These are phyloP conservation scores for Tridacna crocea DNA, from an alignment of 2,888 invertebrate genomes.

Conservation along the genomic window DNA sequence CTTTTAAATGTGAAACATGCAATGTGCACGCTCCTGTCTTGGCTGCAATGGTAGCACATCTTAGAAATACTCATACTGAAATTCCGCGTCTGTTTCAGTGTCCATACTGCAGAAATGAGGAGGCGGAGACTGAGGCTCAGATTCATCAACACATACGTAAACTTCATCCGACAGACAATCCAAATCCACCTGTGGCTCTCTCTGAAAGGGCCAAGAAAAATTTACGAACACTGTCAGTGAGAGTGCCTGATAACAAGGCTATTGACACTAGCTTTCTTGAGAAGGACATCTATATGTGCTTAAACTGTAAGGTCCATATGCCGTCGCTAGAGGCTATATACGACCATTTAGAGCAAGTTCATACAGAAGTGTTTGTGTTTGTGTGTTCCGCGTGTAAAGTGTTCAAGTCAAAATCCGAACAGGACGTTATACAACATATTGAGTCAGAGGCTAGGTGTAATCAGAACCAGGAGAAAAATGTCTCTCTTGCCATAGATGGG, in stretches of 20 bases:
- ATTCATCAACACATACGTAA: constrained; percentile 74
- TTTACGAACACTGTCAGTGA: constrained; percentile 69
- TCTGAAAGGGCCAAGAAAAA: constrained; percentile 75
- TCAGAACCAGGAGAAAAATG: constrained; percentile 52
- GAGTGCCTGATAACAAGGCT: constrained; percentile 66
- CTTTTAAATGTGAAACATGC: constrained; percentile 78
- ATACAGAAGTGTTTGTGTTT: constrained; percentile 75
- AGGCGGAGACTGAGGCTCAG: constrained; percentile 72
- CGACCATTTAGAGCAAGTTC: constrained; percentile 73
- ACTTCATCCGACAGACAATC: constrained; percentile 72
- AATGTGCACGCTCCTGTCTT: constrained; percentile 78
- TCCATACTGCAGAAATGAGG: constrained; percentile 74
- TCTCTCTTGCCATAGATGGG: constrained; percentile 74
- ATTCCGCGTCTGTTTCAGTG: constrained; percentile 75
- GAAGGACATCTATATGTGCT: constrained; percentile 77
- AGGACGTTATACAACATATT: constrained; percentile 68
- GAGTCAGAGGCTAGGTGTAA: constrained; percentile 53
- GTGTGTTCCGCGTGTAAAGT: constrained; percentile 72
- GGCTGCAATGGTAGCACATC: constrained; percentile 76
- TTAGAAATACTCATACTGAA: constrained; percentile 72
- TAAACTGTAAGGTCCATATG: constrained; percentile 74
- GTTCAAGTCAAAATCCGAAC: constrained; percentile 70
- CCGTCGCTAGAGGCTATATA: constrained; percentile 74
- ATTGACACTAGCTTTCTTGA: constrained; percentile 70
- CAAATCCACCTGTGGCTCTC: constrained; percentile 75